Base-by-base conservation (phyloP, 2,888 invertebrate species). In the Leucozona laternaria region DNA sequence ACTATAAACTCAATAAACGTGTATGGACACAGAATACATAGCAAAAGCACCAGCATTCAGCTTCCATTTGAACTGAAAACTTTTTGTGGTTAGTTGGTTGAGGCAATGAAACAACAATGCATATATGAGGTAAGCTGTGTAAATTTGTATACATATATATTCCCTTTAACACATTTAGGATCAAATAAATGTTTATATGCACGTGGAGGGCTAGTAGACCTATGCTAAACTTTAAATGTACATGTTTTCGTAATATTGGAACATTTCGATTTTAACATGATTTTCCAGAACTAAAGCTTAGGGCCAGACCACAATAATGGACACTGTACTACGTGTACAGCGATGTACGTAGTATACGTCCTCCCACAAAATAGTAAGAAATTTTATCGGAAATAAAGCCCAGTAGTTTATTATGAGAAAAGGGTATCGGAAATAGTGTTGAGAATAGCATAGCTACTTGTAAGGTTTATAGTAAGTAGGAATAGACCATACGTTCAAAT, bases 221-320 rank as follows among this genome's bases (percentile, higher is more conserved):
- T 48, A 11, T 20, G 48, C 10, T 1, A 11, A 8, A 48, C 3
- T 48, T 48, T 50, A 20, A 22, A 20, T 50, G n/a, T n/a, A 43
- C 13, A 37, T n/a, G 43, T 8, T 45, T 17, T 45, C 17, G 8
- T 8, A 53, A 8, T n/a, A 28, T 28, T 53, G 53, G 53, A 7
- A 53, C 53, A 50, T 28, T 25, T n/a, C 7, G 53, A n/a, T 53
- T 28, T 28, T 15, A 53, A 53, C 53, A 53, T 28, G 53, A 28
- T 53, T 28, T 53, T 8, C 13, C 53, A 7, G 53, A 15, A n/a
- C 3, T 7, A n/a, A 28, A 53, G 28, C 53, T 25, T 15, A 53
- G 7, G 25, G 2, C 8, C n/a, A 28, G 15, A 53, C 7, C 2
- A n/a, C 1, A 28, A 53, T 25, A 53, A 7, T 53, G 53, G 15